Percentiles rank a stretch among this genome's conserved stretches.
phyloP scores from a whole-genome alignment of 2,113 vertebrate species.

The Macaca mulatta region DNA sequence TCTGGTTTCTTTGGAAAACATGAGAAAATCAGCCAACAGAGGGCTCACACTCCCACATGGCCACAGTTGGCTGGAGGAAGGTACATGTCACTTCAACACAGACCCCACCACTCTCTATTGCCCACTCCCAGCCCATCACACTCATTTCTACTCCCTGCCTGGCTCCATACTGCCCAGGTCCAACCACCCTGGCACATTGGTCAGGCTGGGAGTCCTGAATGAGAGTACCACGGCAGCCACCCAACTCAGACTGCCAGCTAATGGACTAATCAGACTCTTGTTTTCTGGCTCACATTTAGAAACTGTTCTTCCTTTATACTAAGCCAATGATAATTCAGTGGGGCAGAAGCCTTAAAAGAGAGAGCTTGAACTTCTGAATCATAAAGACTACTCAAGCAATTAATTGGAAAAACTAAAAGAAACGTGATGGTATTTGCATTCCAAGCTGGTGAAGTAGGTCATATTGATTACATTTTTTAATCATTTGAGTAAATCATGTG shows the following conservation, averaged over 20 bases:
- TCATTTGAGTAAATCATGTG: background rate
- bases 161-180: background rate
- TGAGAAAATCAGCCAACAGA: background rate
- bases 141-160: background rate
- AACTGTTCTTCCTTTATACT: background rate
- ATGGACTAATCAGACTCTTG: background rate
- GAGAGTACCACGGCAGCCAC: background rate
- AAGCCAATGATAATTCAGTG: background rate
- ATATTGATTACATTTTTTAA: slow-evolving; percentile 27
- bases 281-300: background rate
- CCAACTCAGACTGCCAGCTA: background rate
- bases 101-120: background rate
- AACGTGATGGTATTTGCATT: slow-evolving; percentile 36
- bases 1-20: slow-evolving; percentile 20
- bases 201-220: background rate
- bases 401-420: slow-evolving; percentile 62
- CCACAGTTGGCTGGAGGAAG: background rate
- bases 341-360: slow-evolving; percentile 28
- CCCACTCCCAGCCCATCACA: background rate
- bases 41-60: background rate
- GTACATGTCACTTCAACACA: background rate
- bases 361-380: slow-evolving; percentile 31
- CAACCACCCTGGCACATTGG: background rate
- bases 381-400: slow-evolving; percentile 49
- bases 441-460: background rate